Percentiles rank a stretch among this genome's conserved stretches.
These are phyloP conservation scores for Tinea semifulvella DNA, from an alignment of 2,888 invertebrate species.

Conservation along the genomic window DNA sequence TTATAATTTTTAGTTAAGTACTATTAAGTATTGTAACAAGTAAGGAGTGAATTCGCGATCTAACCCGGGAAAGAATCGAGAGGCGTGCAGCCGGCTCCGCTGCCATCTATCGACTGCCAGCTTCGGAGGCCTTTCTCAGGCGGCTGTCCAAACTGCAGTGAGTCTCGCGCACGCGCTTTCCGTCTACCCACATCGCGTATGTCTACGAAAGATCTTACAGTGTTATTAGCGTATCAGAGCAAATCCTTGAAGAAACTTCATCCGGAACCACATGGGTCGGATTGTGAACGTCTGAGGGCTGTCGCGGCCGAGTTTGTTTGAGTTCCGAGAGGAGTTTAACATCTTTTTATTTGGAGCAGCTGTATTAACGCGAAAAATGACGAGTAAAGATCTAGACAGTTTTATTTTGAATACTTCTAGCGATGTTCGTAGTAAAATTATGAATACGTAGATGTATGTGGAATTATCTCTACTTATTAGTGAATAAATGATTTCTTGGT, in stretches of 20 bases:
- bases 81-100: conserved; percentile 28
- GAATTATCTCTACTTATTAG: too few species aligned
- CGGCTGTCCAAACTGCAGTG: conserved; percentile 48
- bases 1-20: too few species aligned
- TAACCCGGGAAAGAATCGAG: background rate
- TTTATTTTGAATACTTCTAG: too few species aligned
- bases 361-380: conserved; percentile 1
- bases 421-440: too few species aligned
- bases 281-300: conserved; percentile 13
- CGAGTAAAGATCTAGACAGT: too few species aligned
- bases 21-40: too few species aligned
- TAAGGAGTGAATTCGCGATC: background rate
- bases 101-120: conserved; percentile 41
- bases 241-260: conserved; percentile 16
- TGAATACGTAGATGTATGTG: too few species aligned
- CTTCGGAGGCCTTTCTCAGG: conserved; percentile 32
- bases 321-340: conserved; percentile 11
- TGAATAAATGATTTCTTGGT: too few species aligned
- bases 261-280: conserved; percentile 16
- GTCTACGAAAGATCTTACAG: conserved; percentile 28
- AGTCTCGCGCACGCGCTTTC: conserved; percentile 45
- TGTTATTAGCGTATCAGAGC: conserved; percentile 17
- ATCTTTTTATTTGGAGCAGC: conserved; percentile 5
- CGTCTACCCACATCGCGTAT: conserved; percentile 33
- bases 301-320: conserved; percentile 14